A percentile compares a stretch with the other conserved stretches of the same genome.
Conservation (phyloP, 2,113 vertebrate species). For the Cisticola juncidis region DNA sequence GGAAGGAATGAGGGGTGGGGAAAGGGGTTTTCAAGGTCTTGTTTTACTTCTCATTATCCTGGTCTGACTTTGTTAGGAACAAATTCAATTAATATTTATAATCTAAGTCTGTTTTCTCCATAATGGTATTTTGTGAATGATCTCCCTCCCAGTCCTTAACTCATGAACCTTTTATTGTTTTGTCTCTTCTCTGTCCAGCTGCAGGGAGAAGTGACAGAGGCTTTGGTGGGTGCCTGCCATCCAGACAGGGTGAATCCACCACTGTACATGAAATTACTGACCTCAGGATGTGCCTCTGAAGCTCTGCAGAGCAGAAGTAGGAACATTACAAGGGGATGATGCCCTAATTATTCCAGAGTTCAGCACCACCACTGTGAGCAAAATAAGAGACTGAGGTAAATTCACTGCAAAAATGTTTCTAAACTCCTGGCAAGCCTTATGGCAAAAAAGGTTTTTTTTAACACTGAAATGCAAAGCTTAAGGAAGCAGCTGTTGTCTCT, state of each 20-base stretch:
- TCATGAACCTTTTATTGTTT: neutral
- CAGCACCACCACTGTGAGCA: neutral
- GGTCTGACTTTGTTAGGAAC: neutral
- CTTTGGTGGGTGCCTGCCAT: neutral
- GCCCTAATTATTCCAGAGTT: neutral
- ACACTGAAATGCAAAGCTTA: neutral
- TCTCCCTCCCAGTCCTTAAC: neutral
- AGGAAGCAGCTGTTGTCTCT: neutral
- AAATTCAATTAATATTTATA: neutral
- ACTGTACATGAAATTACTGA: neutral
- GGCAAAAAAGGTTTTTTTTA: neutral
- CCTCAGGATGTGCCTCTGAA: neutral
- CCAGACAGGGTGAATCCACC: neutral
- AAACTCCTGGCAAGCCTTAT: neutral
- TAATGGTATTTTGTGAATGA: neutral
- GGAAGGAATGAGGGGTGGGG: too few species aligned
- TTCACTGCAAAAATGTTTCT: neutral
- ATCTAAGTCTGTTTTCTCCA: neutral
- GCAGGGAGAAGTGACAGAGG: neutral
- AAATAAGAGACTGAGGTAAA: neutral
- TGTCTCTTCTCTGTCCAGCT: neutral
- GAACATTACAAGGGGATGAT: neutral
- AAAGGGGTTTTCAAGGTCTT: neutral
- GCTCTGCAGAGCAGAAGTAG: neutral
- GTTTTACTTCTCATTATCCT: neutral